Evolutionary conservation across 1,140 invertebrate genomes (phyloP).

Genomic region (Drosophila miranda): DNA sequence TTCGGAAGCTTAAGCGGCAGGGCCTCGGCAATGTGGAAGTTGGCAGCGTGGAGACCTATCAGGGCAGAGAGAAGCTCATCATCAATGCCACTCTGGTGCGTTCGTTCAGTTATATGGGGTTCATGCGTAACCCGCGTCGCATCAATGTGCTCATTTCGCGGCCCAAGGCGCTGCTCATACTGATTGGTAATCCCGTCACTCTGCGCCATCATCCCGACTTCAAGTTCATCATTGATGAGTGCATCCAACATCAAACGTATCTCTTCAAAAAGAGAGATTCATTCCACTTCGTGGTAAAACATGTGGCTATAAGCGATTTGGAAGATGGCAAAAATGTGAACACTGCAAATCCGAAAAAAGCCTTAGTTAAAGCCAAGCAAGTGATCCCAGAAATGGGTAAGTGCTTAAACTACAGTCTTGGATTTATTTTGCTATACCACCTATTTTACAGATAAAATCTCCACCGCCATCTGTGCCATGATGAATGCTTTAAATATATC

Average conservation of each 20-base stretch:
- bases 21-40: conserved; percentile 84
- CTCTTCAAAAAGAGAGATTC: conserved; percentile 43
- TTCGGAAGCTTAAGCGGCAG: conserved; percentile 15
- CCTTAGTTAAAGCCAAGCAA: too few species aligned
- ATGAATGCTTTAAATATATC: too few species aligned
- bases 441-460: too few species aligned
- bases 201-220: conserved; percentile 58
- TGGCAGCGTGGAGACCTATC: conserved; percentile 94
- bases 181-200: conserved; percentile 89
- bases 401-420: too few species aligned
- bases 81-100: conserved; percentile 92
- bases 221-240: conserved; percentile 57
- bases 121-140: conserved; percentile 88
- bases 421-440: too few species aligned
- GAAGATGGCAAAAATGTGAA: neutral
- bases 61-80: conserved; percentile 91
- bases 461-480: too few species aligned
- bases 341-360: too few species aligned
- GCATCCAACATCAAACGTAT: conserved; percentile 49
- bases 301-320: too few species aligned
- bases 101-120: conserved; percentile 87
- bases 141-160: conserved; percentile 94
- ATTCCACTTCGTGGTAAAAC: neutral
- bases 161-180: conserved; percentile 89
- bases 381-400: too few species aligned